phyloP scores from a whole-genome alignment of 2,888 invertebrate species.

The Hoplodrina blanda region DNA sequence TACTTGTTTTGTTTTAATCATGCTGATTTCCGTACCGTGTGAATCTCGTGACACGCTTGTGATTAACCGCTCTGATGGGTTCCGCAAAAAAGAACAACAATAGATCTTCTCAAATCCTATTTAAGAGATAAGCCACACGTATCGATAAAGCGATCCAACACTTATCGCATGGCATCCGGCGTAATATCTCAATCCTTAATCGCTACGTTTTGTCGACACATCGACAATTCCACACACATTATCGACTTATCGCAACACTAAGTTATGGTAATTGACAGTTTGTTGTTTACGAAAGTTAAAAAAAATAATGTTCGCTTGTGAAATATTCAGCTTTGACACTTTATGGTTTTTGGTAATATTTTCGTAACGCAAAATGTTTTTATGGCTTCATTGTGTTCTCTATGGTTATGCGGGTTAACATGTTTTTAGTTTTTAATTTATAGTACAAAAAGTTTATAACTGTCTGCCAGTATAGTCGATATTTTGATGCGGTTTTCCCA shows the following conservation, averaged over 20 bases:
- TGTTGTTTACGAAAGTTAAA: slow-evolving; percentile 71
- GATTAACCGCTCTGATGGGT: too few species aligned
- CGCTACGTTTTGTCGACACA: slow-evolving; percentile 30
- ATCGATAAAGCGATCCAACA: slow-evolving; percentile 23
- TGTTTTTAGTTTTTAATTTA: slow-evolving; percentile 10
- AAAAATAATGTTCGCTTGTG: slow-evolving; percentile 62
- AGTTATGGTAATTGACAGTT: slow-evolving; percentile 73
- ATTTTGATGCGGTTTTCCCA: neutral
- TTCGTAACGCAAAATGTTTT: slow-evolving; percentile 41
- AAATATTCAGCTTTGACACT: slow-evolving; percentile 55
- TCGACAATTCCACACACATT: slow-evolving; percentile 31
- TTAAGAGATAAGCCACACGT: neutral
- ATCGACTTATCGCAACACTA: slow-evolving; percentile 53
- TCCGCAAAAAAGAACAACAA: neutral
- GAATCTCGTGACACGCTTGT: too few species aligned
- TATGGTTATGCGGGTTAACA: slow-evolving; percentile 2
- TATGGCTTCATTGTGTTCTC: slow-evolving; percentile 32
- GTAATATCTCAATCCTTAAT: slow-evolving; percentile 66
- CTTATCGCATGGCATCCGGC: slow-evolving; percentile 29
- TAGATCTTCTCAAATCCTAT: neutral
- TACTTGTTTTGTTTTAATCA: too few species aligned
- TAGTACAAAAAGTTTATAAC: neutral
- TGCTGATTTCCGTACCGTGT: too few species aligned
- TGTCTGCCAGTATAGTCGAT: neutral
- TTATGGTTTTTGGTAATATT: slow-evolving; percentile 54